Base-by-base conservation (phyloP, 2,113 vertebrate genomes). In the Cricetomys ansorgei region DNA sequence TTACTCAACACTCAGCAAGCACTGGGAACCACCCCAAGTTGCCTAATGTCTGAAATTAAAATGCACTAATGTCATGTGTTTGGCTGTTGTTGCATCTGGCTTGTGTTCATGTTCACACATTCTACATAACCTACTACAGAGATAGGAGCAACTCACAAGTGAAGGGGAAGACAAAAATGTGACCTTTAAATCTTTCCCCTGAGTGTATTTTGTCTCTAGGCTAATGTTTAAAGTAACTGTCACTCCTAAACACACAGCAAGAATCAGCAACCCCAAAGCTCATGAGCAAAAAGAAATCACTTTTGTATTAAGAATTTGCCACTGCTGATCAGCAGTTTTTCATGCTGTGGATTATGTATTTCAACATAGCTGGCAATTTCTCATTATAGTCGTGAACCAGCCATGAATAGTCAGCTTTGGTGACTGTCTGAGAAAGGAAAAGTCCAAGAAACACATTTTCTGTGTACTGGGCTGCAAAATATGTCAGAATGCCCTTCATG, bases 331-430 rank as follows among this genome's bases (percentile, higher is more conserved):
- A 92, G 90, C 70, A 94, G 76, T 93, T 96, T 95, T 92, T 92
- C 92, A 85, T 45, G 81, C 90, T 40, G 64, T 89, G 93, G 92
- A 95, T 94, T 94, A 94, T 86, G 95, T 94, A 92, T 97, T 97
- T 96, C 96, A 86, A 96, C 92, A 94, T 86, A 97, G 90, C 92
- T 95, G 88, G 81, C 90, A 90, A 96, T 94, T 94, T 94, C 94
- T 96, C 91, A 81, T 97, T 93, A 95, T 94, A 73, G 69, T 90
- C 9, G 0, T 80, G 88, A 96, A 88, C 79, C 73, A 62, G 77
- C 69, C 55, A 50, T 87, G 89, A 94, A 85, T 64, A 93, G 89
- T 59, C 75, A 90, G 48, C 23, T 57, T 67, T 81, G 64, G 84
- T 88, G 53, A 94, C 57, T 84, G 80, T 95, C 87, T 72, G 76